These are phyloP conservation scores for Chironomus tentans DNA, from an alignment of 2,888 invertebrate genomes.

Conservation along the genomic window DNA sequence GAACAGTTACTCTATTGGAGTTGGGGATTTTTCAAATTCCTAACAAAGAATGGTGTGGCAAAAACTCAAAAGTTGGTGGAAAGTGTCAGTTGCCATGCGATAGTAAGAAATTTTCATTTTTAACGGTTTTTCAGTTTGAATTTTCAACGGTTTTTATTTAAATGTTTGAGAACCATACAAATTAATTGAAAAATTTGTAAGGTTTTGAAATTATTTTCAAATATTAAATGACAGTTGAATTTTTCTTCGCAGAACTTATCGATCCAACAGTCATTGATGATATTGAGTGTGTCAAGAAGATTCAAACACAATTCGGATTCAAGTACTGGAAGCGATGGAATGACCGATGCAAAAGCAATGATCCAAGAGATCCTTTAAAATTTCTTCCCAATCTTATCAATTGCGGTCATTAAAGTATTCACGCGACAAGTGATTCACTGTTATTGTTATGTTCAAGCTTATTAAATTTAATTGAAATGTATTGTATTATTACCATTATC, in stretches of 20 bases:
- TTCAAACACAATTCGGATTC: slow-evolving; percentile 52
- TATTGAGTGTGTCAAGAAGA: slow-evolving; percentile 53
- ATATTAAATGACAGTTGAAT: background rate
- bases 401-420: background rate
- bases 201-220: no score
- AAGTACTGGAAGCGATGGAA: slow-evolving; percentile 39
- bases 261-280: slow-evolving; percentile 58
- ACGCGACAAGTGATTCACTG: no score
- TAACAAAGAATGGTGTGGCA: slow-evolving; percentile 52
- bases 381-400: slow-evolving; percentile 9
- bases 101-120: slow-evolving; percentile 44
- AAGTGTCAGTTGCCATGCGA: slow-evolving; percentile 62
- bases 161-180: no score
- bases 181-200: no score
- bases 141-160: background rate
- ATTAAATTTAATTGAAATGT: no score
- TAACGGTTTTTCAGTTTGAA: background rate
- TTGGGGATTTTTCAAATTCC: slow-evolving; percentile 63
- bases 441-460: no score
- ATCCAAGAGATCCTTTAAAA: background rate
- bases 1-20: slow-evolving; percentile 50
- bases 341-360: background rate
- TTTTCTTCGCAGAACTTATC: slow-evolving; percentile 46
- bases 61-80: slow-evolving; percentile 45
- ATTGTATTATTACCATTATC: no score